Evolutionary conservation across 1,140 invertebrate species (phyloP).

Genomic region (Pseudomyrmex dendroicus): DNA sequence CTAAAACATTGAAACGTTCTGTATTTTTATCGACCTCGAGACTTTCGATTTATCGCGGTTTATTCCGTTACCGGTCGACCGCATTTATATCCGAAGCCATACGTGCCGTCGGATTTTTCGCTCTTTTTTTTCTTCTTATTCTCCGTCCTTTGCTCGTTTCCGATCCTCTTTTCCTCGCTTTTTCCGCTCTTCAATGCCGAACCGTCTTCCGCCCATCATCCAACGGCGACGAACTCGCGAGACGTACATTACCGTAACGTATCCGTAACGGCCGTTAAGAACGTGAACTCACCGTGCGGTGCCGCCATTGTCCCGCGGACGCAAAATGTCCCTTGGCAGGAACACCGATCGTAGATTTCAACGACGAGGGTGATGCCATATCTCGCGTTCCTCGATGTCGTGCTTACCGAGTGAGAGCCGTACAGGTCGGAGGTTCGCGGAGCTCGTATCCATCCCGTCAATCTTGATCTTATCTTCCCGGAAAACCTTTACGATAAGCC

Average conservation of each 20-base stretch:
- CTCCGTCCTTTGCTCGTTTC: neutral
- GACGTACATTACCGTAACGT: constrained; percentile 65
- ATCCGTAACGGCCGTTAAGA: constrained; percentile 68
- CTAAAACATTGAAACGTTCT: constrained; percentile 5
- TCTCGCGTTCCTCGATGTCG: constrained; percentile 27
- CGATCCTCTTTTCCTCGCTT: neutral
- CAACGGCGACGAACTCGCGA: constrained; percentile 14
- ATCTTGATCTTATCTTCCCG: constrained; percentile 30
- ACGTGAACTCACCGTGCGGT: constrained; percentile 44
- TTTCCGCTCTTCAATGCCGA: constrained; percentile 46
- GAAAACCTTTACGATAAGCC: neutral
- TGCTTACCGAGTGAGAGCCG: constrained; percentile 30
- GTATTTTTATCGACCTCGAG: constrained; percentile 30
- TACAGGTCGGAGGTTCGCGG: constrained; percentile 10
- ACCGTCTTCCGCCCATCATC: neutral
- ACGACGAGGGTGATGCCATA: constrained; percentile 17
- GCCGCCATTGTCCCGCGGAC: constrained; percentile 56
- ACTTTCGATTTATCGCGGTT: constrained; percentile 61
- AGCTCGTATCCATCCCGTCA: constrained; percentile 39
- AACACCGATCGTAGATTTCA: constrained; percentile 65
- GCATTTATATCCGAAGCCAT: constrained; percentile 46
- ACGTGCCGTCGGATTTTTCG: constrained; percentile 21
- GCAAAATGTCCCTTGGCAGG: constrained; percentile 51
- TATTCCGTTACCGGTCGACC: constrained; percentile 49
- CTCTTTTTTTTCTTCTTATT: constrained; percentile 9